A percentile compares a stretch with the other conserved stretches of the same genome.
Conservation (phyloP, 2,797 vertebrate species). For the Argentina silus region DNA sequence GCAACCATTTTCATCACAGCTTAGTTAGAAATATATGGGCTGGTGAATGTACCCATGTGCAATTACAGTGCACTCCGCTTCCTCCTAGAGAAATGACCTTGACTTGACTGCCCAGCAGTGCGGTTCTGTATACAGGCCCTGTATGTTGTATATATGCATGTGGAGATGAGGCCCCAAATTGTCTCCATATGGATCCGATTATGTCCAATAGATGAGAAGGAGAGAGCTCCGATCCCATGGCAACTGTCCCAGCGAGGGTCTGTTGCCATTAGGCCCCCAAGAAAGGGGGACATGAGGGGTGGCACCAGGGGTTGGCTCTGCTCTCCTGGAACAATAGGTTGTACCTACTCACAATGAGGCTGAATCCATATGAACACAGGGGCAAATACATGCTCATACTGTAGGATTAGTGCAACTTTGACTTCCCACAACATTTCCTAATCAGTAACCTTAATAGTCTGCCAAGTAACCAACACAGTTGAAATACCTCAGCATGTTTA, state of each 20-base stretch:
- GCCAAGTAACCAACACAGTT: conserved; percentile 47
- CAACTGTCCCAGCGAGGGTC: conserved; percentile 40
- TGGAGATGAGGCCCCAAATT: conserved; percentile 43
- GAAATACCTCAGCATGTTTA: conserved; percentile 58
- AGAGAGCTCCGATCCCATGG: conserved; percentile 33
- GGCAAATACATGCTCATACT: too few relatives aligned
- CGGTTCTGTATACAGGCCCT: conserved; percentile 28
- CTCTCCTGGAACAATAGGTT: background rate
- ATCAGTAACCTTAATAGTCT: conserved; percentile 37
- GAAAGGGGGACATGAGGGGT: conserved; percentile 22
- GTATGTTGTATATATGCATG: conserved; percentile 23
- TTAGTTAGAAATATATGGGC: conserved; percentile 43
- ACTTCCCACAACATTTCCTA: too few relatives aligned
- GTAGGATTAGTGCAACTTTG: too few relatives aligned
- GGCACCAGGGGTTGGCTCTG: background rate
- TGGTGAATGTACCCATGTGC: conserved; percentile 30
- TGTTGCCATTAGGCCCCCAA: conserved; percentile 33
- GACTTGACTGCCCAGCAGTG: conserved; percentile 29
- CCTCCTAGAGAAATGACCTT: conserved; percentile 50
- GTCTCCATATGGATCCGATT: conserved; percentile 54
- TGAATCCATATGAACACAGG: too few relatives aligned
- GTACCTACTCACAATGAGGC: too few relatives aligned
- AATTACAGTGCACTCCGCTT: conserved; percentile 56
- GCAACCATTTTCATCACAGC: conserved; percentile 55
- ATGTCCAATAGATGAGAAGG: conserved; percentile 29